Base-by-base conservation (phyloP, 2,888 invertebrate genomes). In the Drosophila mulleri region DNA sequence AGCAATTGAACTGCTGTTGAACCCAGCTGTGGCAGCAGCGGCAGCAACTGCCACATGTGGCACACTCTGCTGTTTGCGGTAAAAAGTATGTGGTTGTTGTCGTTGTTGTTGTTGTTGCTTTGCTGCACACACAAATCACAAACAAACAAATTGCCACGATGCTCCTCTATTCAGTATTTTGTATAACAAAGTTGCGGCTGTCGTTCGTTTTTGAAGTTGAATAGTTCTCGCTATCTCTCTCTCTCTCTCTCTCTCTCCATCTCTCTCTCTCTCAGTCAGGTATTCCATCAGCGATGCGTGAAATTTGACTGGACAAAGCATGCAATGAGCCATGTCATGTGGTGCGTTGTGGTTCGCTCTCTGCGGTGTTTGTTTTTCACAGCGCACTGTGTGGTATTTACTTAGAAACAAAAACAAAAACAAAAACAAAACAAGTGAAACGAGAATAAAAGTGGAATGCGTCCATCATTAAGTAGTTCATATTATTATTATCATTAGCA, bases 1-100 rank as follows among this genome's bases (percentile, higher is more conserved):
- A 81, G 88, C 86, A 83, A 82, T 88, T 88, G 89, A 85, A 85
- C 88, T 78, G 82, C 74, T 73, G 77, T 75, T 87, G 83, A 83
- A 84, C 85, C 75, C 89, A 71, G 63, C 53, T 57, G 77, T 14
- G 77, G 74, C 67, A 48, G 47, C 45, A 23, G 41, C 65, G 41
- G 50, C 71, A 72, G 20, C 53, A 54, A 42, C 59, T 47, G 50
- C 32, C 79, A 73, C 84, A 77, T 78, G 80, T 75, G 67, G 64
- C 64, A 76, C 56, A 76, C 56, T 48, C 29, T 57, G 58, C 45
- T 23, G 14, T 23, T 45, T 45, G 45, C 23, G 45, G 23, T 20
- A 61, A 45, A 67, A 61, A 52, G 37, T 66, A 71, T 76, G 63
- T 58, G 26, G 53, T 14, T 72, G 65, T 11, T 75, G 62, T 23